Evolutionary conservation across 2,113 vertebrate genomes (phyloP), one percentile per base, ranked within the genome.

Genomic region (Alethe diademata): DNA sequence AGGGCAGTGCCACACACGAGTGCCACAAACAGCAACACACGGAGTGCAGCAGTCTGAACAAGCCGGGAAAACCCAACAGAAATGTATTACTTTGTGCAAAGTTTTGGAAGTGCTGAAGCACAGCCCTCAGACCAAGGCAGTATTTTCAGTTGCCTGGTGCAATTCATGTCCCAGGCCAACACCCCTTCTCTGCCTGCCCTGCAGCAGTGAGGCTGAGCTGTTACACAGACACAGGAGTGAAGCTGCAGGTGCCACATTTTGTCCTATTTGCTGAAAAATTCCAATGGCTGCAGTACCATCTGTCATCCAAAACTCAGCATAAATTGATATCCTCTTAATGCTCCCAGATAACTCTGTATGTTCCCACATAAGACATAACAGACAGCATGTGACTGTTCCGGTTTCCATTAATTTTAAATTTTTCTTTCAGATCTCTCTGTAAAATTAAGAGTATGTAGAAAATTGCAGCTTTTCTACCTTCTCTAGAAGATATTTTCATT

Each of bases 151-250:
- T 36, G 14, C 6, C 45, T 54, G 60, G 28, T 42, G 14, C 1
- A 7, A 43, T 13, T 14, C 9, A 3, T 3, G 3, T 15, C 14
- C 31, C 50, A 36, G 61, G 12, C n/a, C 29, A 53, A 1, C 1
- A 9, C 0, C 1, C 19, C 12, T 14, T 10, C 69, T 70, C 17
- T 61, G 28, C 31, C 47, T 48, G 45, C 28, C 56, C 28, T 45
- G 62, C 20, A 45, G 42, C 50, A 0, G 29, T 3, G 14, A 40
- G 17, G 83, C 45, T 9, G 9, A 61, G 36, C 12, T 64, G 9
- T 14, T 19, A 10, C 3, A 7, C 12, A 56, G 12, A 28, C 3
- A 12, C 11, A 35, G 24, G 9, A 62, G 9, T 4, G 13, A 54
- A 66, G 42, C 35, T 84, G 18, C 22, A 62, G 17, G 6, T 45